Evolutionary conservation across 53 echinoderm and acorn worm genomes (phyloP).

Genomic region (Henricia sp.): DNA sequence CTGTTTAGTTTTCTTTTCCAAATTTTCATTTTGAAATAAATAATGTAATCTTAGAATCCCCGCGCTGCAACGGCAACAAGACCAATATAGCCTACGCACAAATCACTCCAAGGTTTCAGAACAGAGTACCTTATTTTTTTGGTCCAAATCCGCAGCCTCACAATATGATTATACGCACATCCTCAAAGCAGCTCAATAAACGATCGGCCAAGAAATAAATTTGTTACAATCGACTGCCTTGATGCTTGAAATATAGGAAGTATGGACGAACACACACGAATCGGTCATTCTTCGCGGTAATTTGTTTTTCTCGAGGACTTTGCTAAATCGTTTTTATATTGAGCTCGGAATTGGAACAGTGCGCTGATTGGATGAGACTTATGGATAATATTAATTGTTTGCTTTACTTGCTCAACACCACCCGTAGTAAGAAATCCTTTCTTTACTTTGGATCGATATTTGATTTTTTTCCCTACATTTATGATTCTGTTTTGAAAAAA

Average conservation of each 20-base stretch:
- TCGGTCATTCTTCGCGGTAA: constrained; percentile 37
- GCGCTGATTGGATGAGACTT: too few species aligned
- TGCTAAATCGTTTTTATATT: too few species aligned
- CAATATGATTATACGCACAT: not conserved
- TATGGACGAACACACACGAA: constrained; percentile 16
- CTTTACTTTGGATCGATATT: too few species aligned
- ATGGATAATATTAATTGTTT: too few species aligned
- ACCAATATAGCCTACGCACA: not conserved
- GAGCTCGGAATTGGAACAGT: too few species aligned
- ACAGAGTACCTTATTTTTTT: not conserved
- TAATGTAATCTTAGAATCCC: not conserved
- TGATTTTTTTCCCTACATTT: too few species aligned
- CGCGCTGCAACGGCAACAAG: not conserved
- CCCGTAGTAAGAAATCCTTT: too few species aligned
- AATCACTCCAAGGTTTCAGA: not conserved
- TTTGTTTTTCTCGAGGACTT: constrained; percentile 27
- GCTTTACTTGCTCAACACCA: too few species aligned
- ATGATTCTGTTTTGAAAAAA: too few species aligned
- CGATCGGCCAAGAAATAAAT: constrained; percentile 15
- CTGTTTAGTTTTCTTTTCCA: too few species aligned
- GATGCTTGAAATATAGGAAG: constrained; percentile 27
- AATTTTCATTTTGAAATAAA: too few species aligned
- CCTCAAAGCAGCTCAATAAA: constrained; percentile 27
- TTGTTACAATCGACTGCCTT: constrained; percentile 27
- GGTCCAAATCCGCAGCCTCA: too few species aligned